phyloP scores from a whole-genome alignment of 2,113 vertebrate genomes.

The Microcebus tavaratra region DNA sequence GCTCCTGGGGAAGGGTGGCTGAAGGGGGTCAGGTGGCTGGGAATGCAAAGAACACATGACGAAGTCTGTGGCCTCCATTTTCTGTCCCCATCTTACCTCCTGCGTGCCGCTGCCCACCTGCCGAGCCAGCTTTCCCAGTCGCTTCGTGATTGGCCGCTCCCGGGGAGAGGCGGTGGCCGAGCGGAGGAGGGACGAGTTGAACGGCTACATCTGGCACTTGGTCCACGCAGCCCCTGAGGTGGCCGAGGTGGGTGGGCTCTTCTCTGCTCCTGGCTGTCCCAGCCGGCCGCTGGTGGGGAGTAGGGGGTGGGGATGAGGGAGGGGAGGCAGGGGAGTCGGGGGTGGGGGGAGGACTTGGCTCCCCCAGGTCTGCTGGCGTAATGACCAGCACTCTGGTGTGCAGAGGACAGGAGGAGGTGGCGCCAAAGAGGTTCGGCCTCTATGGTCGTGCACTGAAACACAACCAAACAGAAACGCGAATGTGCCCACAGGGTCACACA shows the following conservation, averaged over 20 bases:
- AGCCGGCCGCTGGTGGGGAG: fast-evolving
- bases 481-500: fast-evolving
- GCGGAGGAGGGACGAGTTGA: constrained; percentile 93
- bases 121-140: constrained; percentile 91
- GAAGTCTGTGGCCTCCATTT: neutral
- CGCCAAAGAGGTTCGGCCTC: neutral
- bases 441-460: fast-evolving
- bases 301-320: too few species aligned
- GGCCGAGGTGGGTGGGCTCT: constrained; percentile 88
- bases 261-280: fast-evolving
- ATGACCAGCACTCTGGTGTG: too few species aligned
- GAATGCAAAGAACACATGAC: neutral
- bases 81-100: fast-evolving
- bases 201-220: constrained; percentile 96
- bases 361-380: neutral
- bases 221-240: constrained; percentile 90
- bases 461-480: fast-evolving
- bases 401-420: too few species aligned
- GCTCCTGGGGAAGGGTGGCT: neutral
- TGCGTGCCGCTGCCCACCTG: fast-evolving
- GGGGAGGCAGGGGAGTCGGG: fast-evolving
- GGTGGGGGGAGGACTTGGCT: too few species aligned
- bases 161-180: constrained; percentile 93
- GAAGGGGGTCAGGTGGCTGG: neutral
- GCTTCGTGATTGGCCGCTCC: constrained; percentile 94